A percentile compares a stretch with the other conserved stretches of the same genome.
These are phyloP conservation scores for Ceyx melanurus DNA, from an alignment of 2,113 vertebrate species.

Conservation along the genomic window DNA sequence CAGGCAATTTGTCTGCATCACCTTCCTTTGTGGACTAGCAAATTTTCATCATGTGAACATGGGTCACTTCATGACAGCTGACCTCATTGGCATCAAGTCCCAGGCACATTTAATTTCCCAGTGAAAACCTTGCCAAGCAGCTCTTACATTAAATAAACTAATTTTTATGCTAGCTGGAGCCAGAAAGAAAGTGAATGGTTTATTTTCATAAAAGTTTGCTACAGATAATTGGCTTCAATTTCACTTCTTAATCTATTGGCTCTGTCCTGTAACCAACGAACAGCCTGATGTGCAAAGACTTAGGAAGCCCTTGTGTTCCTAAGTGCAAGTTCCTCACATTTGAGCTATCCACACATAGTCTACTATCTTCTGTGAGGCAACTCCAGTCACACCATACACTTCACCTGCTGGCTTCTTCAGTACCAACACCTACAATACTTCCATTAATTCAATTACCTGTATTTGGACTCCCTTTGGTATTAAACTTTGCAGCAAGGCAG, in stretches of 20 bases:
- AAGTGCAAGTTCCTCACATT: not conserved
- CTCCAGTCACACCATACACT: not conserved
- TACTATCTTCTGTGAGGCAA: not conserved
- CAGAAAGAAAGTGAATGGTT: not conserved
- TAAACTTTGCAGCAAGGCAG: not conserved
- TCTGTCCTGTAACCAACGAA: not conserved
- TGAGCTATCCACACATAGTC: not conserved
- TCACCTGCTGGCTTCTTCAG: not conserved
- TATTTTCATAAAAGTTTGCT: constrained; percentile 17
- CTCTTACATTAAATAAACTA: constrained; percentile 19
- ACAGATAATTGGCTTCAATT: not conserved
- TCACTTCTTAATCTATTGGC: not conserved
- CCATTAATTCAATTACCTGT: not conserved
- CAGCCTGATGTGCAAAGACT: not conserved
- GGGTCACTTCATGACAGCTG: not conserved
- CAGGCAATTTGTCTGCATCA: not conserved
- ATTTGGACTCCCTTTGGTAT: not conserved
- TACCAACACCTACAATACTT: not conserved
- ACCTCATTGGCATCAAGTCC: not conserved
- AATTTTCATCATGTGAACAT: not conserved
- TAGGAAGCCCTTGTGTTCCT: not conserved
- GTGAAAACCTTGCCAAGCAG: not conserved
- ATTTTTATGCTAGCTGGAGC: constrained; percentile 3
- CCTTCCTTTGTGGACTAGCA: not conserved
- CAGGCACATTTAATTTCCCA: constrained; percentile 42